phyloP scores from a whole-genome alignment of 2,888 invertebrate genomes.

The Drosophila kambysellisi region DNA sequence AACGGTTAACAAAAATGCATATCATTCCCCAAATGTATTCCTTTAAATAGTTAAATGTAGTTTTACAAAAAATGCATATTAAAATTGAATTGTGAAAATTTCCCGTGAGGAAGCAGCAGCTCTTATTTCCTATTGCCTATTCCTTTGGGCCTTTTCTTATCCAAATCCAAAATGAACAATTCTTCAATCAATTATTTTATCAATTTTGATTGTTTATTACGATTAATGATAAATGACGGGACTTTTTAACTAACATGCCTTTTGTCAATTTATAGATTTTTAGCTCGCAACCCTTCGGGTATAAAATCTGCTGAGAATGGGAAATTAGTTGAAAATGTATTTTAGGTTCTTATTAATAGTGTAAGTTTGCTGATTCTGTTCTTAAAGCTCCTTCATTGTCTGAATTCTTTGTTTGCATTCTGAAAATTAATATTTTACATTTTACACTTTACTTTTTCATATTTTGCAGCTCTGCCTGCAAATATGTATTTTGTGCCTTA shows the following conservation, averaged over 20 bases:
- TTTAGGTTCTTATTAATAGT: not conserved
- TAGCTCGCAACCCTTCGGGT: not conserved
- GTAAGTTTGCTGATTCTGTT: not conserved
- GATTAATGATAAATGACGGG: not conserved
- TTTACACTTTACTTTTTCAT: constrained; percentile 2
- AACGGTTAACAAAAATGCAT: not conserved
- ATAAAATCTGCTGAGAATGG: not conserved
- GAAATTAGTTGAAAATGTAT: not conserved
- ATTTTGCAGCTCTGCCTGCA: constrained; percentile 24
- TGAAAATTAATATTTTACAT: constrained; percentile 29
- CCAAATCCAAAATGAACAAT: not conserved
- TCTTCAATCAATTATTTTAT: not conserved
- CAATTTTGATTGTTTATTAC: not conserved
- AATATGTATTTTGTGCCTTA: constrained; percentile 41
- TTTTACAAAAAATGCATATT: constrained; percentile 27
- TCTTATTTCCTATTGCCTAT: not conserved
- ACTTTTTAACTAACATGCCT: not conserved
- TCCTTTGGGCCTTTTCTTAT: not conserved
- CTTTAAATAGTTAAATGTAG: constrained; percentile 11
- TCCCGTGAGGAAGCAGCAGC: not conserved
- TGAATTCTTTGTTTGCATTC: not conserved
- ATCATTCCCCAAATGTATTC: constrained; percentile 12
- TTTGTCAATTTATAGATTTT: not conserved
- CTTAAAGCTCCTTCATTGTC: not conserved
- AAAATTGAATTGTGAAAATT: constrained; percentile 54